Evolutionary conservation across 2,888 invertebrate species (phyloP), one percentile per base, ranked within the genome.

Genomic region (Opisthograptis luteolata): DNA sequence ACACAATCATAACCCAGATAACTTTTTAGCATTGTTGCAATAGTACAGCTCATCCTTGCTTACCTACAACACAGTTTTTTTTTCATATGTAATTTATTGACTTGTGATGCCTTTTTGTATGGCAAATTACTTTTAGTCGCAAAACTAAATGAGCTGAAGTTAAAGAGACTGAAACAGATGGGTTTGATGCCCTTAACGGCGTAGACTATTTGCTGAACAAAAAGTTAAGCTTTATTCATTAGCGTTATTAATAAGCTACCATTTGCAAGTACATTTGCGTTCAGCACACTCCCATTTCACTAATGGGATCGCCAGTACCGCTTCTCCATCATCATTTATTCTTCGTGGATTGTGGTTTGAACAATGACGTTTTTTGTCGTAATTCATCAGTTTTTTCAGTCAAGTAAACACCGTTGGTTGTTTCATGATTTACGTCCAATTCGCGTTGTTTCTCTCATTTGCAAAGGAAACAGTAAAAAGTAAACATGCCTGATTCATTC

Each of bases 151-250:
- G 22, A 35, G 19, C 8, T 19, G 30, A 14, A 39, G 14, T 28
- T 24, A 34, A 22, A 35, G 25, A 27, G 42, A 31, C 48, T 42
- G 37, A 39, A 39, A 43, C 9, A 25, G 50, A 51, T 51, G 44
- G 20, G 50, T 44, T 51, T 51, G 50, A 45, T 45, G 50, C 44
- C 35, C 50, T 45, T 51, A 50, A 49, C 49, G 43, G 49, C 36
- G 24, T 32, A 27, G 37, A 49, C 37, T 43, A 49, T 49, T 49
- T 37, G 19, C 37, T 17, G 37, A 22, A 49, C 49, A 44, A 51
- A 51, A 51, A 42, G 25, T 34, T 12, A 42, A 34, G 30, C 30
- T 45, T 14, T 13, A 41, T 49, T 28, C 31, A 14, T 37, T 48
- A 44, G 28, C 12, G 15, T 40, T 45, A 51, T 51, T 51, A 44